These are phyloP conservation scores for Andrena flavipes DNA, from an alignment of 2,888 invertebrate species.

Conservation along the genomic window DNA sequence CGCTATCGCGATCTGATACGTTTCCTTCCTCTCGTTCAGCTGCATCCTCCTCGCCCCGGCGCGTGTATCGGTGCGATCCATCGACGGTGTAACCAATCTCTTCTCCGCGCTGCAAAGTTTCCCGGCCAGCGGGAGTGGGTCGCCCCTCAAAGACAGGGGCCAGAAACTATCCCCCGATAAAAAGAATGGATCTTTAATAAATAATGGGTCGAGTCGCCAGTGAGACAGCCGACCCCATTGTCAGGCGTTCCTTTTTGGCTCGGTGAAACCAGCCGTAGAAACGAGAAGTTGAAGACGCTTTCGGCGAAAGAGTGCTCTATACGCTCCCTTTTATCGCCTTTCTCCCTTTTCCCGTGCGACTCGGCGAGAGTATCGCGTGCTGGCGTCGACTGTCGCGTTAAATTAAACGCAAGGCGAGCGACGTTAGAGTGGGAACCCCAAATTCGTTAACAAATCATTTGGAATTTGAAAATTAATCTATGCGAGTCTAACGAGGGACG, in stretches of 20 bases:
- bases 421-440: background rate
- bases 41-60: background rate
- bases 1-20: constrained; percentile 27
- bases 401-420: constrained; percentile 8
- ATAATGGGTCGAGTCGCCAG: constrained; percentile 67
- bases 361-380: constrained; percentile 37
- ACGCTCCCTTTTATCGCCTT: constrained; percentile 5
- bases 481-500: too few species aligned
- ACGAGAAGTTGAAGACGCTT: constrained; percentile 67
- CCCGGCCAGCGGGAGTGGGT: constrained; percentile 58
- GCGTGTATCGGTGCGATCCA: background rate
- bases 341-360: constrained; percentile 12
- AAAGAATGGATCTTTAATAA: constrained; percentile 74
- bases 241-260: constrained; percentile 63
- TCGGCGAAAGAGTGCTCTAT: constrained; percentile 61
- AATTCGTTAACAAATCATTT: background rate
- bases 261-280: constrained; percentile 61
- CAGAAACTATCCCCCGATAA: constrained; percentile 68
- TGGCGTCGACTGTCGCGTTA: background rate
- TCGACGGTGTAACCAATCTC: constrained; percentile 56
- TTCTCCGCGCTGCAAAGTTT: constrained; percentile 73
- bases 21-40: constrained; percentile 1
- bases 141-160: constrained; percentile 46
- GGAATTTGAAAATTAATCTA: too few species aligned
- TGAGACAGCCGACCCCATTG: constrained; percentile 65